These are phyloP conservation scores for Cosmia trapezina DNA, from an alignment of 2,888 invertebrate genomes.

Conservation along the genomic window DNA sequence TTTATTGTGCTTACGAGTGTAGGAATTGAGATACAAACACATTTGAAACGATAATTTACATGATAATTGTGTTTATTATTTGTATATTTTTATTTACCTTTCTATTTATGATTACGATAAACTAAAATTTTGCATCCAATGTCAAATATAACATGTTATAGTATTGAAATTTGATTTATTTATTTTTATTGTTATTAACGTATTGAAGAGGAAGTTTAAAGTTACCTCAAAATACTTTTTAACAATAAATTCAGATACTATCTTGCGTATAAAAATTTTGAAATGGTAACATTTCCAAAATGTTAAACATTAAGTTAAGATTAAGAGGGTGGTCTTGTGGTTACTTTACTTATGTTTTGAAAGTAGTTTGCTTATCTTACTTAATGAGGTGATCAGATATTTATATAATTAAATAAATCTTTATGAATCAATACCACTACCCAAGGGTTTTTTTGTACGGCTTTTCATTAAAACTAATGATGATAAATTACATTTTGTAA, in stretches of 20 bases:
- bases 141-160: neutral
- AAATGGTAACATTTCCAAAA: conserved; percentile 34
- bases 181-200: conserved; percentile 8
- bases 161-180: conserved; percentile 22
- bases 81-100: neutral
- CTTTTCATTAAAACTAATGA: conserved; percentile 81
- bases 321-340: conserved; percentile 63
- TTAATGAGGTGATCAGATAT: conserved; percentile 61
- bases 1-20: conserved; percentile 15
- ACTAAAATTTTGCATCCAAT: neutral
- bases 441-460: conserved; percentile 70
- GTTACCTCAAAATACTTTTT: conserved; percentile 22
- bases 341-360: conserved; percentile 54
- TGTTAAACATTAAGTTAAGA: conserved; percentile 33
- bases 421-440: conserved; percentile 38
- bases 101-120: conserved; percentile 6
- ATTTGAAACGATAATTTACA: conserved; percentile 7
- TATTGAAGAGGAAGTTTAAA: neutral
- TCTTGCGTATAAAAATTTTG: conserved; percentile 44
- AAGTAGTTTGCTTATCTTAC: conserved; percentile 62
- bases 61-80: conserved; percentile 15
- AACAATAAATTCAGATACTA: conserved; percentile 41
- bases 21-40: conserved; percentile 7
- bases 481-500: conserved; percentile 72
- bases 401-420: conserved; percentile 48